Base-by-base conservation (phyloP, 1,140 invertebrate genomes). In the Lordiphosa clarofinis region DNA sequence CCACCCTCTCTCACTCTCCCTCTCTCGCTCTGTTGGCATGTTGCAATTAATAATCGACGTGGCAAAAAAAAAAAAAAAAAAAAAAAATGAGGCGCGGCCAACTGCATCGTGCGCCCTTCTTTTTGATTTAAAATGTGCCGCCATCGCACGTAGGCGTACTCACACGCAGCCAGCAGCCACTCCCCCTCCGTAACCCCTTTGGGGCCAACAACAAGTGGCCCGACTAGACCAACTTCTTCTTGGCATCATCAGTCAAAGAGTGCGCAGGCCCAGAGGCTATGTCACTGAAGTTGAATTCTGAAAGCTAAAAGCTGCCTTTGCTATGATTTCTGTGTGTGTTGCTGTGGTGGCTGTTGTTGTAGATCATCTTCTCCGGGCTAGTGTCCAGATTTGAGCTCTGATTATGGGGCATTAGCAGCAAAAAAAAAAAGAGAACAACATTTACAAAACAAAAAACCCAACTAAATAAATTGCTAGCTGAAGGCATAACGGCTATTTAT, bases 91-190 rank as follows among this genome's bases (percentile, higher is more conserved):
- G 43, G 43, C 43, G 43, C 43, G 43, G 43, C 43, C 43, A 56
- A 48, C 63, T 73, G 60, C 75, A 50, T 76, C 78, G 67, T 81
- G 78, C 78, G 78, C 78, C 78, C 78, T 84, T 84, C 79, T 76
- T 84, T 84, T 84, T 84, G 78, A 84, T 84, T 84, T 84, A 84
- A 84, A 84, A 84, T 84, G 73, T 84, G 78, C 78, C 78, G 78
- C 78, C 69, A 70, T 57, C 59, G 67, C 76, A 81, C 78, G 76
- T 82, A 82, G 78, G 78, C 78, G 78, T 84, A 72, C 67, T 82
- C 76, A 82, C 76, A 81, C 67, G 76, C 76, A 74, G 74, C 52
- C 59, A 21, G 37, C 21, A 39, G 28, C 38, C 15, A 38, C 7
- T 21, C n/a, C 7, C 31, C 7, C 3, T 33, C n/a, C n/a, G 15